Conservation (phyloP, 1,140 invertebrate species). For the Monochamus saltuarius region DNA sequence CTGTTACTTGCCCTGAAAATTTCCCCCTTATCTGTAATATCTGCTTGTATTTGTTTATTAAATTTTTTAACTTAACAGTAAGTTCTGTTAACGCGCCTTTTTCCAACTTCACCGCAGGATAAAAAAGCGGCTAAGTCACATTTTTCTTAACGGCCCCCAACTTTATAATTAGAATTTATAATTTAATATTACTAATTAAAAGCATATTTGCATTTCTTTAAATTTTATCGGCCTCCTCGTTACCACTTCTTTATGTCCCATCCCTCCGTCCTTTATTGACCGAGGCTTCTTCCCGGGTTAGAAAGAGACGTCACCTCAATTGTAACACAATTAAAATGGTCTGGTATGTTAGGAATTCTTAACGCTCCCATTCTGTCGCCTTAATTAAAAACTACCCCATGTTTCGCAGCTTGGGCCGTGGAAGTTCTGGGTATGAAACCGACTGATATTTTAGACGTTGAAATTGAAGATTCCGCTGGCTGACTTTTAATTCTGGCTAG, state of each 20-base stretch:
- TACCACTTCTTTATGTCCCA: slow-evolving; percentile 26
- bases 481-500: slow-evolving; percentile 36
- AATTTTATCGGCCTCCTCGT: slow-evolving; percentile 27
- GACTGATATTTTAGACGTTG: not conserved
- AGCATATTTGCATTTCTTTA: slow-evolving; percentile 47
- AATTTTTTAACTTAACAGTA: too few relatives aligned
- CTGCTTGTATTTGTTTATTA: too few relatives aligned
- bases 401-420: slow-evolving; percentile 35
- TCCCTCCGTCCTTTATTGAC: slow-evolving; percentile 23
- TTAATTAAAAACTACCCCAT: slow-evolving; percentile 52
- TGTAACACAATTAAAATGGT: slow-evolving; percentile 47
- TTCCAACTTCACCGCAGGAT: too few relatives aligned
- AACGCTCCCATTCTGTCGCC: slow-evolving; percentile 48
- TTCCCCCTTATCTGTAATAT: too few relatives aligned
- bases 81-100: too few relatives aligned
- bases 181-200: slow-evolving; percentile 51
- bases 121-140: too few relatives aligned
- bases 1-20: too few relatives aligned
- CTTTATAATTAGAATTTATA: slow-evolving; percentile 41
- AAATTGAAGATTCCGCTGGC: slow-evolving; percentile 27
- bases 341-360: slow-evolving; percentile 50
- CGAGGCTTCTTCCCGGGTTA: not conserved
- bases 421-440: slow-evolving; percentile 14
- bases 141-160: slow-evolving; percentile 4
- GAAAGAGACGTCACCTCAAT: slow-evolving; percentile 36